These are phyloP conservation scores for Periplaneta americana DNA, from an alignment of 1,140 invertebrate genomes.

Conservation along the genomic window DNA sequence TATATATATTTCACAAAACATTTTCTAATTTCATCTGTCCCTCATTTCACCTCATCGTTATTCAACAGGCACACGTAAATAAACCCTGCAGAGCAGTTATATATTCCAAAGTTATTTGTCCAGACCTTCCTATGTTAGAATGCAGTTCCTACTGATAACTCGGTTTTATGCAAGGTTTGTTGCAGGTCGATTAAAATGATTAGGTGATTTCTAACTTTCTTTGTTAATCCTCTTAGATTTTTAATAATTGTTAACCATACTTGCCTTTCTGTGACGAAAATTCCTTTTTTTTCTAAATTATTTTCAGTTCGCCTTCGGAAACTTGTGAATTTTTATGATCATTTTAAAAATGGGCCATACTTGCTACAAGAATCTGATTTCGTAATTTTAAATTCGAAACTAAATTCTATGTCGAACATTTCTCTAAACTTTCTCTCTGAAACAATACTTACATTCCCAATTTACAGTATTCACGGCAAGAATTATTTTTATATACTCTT, in stretches of 20 bases:
- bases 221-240: not conserved
- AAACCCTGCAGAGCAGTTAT: not conserved
- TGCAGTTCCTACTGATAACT: not conserved
- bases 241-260: not conserved
- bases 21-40: not conserved
- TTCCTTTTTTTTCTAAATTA: not conserved
- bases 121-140: not conserved
- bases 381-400: not conserved
- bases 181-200: not conserved
- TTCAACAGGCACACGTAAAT: not conserved
- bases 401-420: not conserved
- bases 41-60: not conserved
- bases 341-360: not conserved
- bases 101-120: not conserved
- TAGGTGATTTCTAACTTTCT: not conserved
- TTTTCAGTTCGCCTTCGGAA: not conserved
- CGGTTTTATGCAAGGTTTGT: not conserved
- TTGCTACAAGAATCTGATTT: not conserved
- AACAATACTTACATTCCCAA: not conserved
- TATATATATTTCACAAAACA: not conserved
- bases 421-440: not conserved
- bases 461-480: not conserved
- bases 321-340: not conserved
- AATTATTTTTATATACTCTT: not conserved
- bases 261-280: not conserved